Evolutionary conservation across 2,888 invertebrate species (phyloP), one percentile per base, ranked within the genome.

Genomic region (Oligia latruncula): DNA sequence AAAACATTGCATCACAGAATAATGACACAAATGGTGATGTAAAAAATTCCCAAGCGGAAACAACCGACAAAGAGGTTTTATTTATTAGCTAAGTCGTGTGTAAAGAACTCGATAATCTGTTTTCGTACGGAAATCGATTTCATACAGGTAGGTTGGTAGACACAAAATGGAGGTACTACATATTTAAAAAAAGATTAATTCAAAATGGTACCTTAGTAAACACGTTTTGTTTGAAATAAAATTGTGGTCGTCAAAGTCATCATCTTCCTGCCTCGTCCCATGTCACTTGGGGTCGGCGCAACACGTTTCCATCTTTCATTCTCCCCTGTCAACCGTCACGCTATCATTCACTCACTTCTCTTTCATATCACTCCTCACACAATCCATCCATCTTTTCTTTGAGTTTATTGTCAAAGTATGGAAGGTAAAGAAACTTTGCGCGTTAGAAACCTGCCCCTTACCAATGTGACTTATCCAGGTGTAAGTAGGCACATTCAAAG

Each of bases 61-160:
- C 58, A 49, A 64, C 29, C 15, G 55, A 78, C 75, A 62, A 77
- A 86, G 65, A 74, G 70, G 29, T 78, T 83, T 86, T 83, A 85
- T 84, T 80, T 74, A 83, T 79, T 77, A 71, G 78, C 67, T 66
- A 77, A 80, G 46, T 71, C 82, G 35, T 70, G 40, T 73, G 55
- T 49, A 81, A 84, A 77, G 66, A 80, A 78, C 67, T 82, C 65
- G 35, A 78, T 79, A 83, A 85, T 77, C 72, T 72, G 60, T 71
- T 79, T 43, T 29, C 40, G 55, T 65, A 64, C 29, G 62, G 17
- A 73, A 75, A 71, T 71, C 23, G 23, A 70, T 75, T 67, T 17
- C 17, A 78, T 70, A 58, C n/a, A n/a, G 58, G 8, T 20, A 55
- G 55, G 11, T 65, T 3, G 64, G 20, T 60, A 58, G 9, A n/a